Evolutionary conservation across 1,140 invertebrate species (phyloP).

Genomic region (Drosophila pectinifera): DNA sequence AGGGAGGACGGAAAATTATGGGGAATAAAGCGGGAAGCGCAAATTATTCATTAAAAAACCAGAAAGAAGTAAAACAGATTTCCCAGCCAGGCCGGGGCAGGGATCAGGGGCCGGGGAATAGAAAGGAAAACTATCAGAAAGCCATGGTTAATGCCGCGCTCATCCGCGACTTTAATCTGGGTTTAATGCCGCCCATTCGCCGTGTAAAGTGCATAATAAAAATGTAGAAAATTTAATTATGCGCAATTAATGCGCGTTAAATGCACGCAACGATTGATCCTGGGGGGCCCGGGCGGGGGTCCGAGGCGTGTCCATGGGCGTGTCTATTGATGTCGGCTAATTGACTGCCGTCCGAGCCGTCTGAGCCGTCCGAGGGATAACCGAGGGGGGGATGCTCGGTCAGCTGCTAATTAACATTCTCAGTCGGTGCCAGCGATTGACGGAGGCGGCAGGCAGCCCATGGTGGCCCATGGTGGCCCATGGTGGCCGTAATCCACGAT

Average conservation of each 20-base stretch:
- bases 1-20: conserved; percentile 13
- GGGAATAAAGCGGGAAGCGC: conserved; percentile 24
- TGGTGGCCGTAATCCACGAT: not conserved
- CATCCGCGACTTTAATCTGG: conserved; percentile 58
- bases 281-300: not conserved
- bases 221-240: conserved; percentile 78
- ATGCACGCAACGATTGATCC: conserved; percentile 52
- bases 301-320: conserved; percentile 9
- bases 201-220: conserved; percentile 76
- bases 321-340: conserved; percentile 58
- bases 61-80: conserved; percentile 2
- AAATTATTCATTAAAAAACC: conserved; percentile 24
- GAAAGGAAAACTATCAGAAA: conserved; percentile 16
- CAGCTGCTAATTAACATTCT: conserved; percentile 53
- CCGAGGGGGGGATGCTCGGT: conserved; percentile 23
- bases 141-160: conserved; percentile 18
- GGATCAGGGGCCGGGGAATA: no score
- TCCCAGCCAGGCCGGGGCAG: no score
- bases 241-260: conserved; percentile 78
- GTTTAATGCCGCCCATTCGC: conserved; percentile 61
- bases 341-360: conserved; percentile 49
- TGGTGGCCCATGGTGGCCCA: no score
- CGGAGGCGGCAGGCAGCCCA: not conserved
- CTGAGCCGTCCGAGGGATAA: no score
- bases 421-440: conserved; percentile 25